These are phyloP conservation scores for Merluccius polli DNA, from an alignment of 2,797 vertebrate species.

Conservation along the genomic window DNA sequence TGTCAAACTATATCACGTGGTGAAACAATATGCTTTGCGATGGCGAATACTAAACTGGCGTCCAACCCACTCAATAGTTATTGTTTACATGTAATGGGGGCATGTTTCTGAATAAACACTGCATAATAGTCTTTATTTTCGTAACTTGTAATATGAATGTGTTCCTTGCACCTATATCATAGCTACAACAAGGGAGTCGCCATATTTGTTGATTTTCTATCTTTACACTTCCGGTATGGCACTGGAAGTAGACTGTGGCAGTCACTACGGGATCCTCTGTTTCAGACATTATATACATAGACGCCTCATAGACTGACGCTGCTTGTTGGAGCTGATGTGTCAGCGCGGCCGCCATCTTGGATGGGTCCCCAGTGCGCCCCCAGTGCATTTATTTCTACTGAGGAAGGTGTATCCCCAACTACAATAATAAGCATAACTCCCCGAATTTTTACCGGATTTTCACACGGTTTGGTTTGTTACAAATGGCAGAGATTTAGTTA, in stretches of 20 bases:
- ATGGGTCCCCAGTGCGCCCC: too few species aligned
- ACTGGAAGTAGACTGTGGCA: not conserved
- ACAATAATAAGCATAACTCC: too few species aligned
- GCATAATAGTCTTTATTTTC: not conserved
- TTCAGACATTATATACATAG: too few species aligned
- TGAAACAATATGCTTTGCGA: not conserved
- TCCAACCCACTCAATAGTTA: too few species aligned
- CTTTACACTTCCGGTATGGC: not conserved
- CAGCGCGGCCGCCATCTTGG: too few species aligned
- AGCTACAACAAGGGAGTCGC: not conserved
- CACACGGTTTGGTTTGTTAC: too few species aligned
- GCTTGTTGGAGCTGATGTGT: too few species aligned
- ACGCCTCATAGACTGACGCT: too few species aligned
- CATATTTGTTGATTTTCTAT: not conserved
- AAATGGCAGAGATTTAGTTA: too few species aligned
- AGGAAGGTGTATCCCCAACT: too few species aligned
- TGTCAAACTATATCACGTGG: not conserved
- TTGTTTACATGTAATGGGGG: not conserved
- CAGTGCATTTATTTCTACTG: too few species aligned
- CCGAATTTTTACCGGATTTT: too few species aligned
- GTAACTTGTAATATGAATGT: not conserved
- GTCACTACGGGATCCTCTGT: not conserved
- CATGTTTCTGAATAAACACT: not conserved
- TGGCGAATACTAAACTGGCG: not conserved
- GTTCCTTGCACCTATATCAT: not conserved